Base-by-base conservation (phyloP, 2,888 invertebrate species). In the Holacanthella duospinosa region DNA sequence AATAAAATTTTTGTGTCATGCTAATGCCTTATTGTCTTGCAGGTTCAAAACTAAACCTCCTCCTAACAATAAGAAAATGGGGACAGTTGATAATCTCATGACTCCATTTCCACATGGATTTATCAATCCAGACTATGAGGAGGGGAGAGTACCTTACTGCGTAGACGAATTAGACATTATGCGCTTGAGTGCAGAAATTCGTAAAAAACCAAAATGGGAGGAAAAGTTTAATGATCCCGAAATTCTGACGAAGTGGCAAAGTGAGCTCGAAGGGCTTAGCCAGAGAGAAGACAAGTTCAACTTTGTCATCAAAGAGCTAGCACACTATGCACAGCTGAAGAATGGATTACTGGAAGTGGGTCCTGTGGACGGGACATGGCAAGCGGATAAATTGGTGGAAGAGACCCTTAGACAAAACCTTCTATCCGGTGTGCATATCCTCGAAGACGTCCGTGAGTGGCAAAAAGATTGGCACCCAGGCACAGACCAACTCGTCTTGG, bases 381-480 rank as follows among this genome's bases (percentile, higher is more conserved):
- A 29, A 3, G 9, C 57, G 6, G 57, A 57, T 36, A 29, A 3
- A 2, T 36, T 57, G 24, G 24, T 57, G 2, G 57, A 57, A 9
- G 36, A 29, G 12, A 9, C 29, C 3, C 36, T 57, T 9, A 28
- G 24, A n/a, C 4, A 28, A 9, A 29, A 57, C 6, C 57, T 57
- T 6, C 2, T 29, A 19, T 4, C 4, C 4, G 29, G 36, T n/a
- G 57, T 57, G 36, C 4, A 19, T 4, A 4, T 19, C 2, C 57
- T 57, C 2, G 57, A 57, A 29, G n/a, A 28, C 16, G 29, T 57
- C 12, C 6, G 3, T 29, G 28, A 29, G 4, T 12, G n/a, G n/a
- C 16, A 57, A 6, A 27, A 29, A 29, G 57, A 57, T 29, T 57
- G 29, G 29, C 57, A 57, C 36, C 57, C 57, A 21, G 57, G 57